Percentiles rank a stretch among this genome's conserved stretches.
These are phyloP conservation scores for Limosa lapponica DNA, from an alignment of 2,797 vertebrate genomes.

Conservation along the genomic window DNA sequence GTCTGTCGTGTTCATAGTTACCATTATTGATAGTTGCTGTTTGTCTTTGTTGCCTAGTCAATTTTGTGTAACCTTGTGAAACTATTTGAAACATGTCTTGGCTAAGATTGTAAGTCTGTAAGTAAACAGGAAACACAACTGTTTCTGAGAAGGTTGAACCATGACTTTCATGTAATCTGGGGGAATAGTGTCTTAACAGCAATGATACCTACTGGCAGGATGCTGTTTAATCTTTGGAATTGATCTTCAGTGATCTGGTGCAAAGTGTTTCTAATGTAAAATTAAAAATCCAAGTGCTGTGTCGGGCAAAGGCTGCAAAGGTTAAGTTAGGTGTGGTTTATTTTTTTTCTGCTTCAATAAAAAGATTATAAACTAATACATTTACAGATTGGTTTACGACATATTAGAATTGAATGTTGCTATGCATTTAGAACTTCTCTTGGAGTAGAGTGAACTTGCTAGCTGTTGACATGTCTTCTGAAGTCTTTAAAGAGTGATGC, in stretches of 20 bases:
- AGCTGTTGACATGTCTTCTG: neutral
- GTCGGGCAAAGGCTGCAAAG: neutral
- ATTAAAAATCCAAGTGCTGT: neutral
- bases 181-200: neutral
- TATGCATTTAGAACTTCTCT: neutral
- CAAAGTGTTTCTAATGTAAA: neutral
- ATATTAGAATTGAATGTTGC: neutral
- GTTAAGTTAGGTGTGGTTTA: neutral
- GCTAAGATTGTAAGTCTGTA: neutral
- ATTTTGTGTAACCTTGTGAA: neutral
- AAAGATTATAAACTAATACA: neutral
- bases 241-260: neutral
- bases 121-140: conserved; percentile 29
- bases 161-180: neutral
- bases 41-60: neutral
- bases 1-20: neutral
- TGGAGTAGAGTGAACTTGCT: neutral
- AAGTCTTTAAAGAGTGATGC: neutral
- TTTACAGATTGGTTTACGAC: neutral
- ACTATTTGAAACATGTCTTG: neutral
- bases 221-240: neutral
- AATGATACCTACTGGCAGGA: neutral
- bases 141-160: conserved; percentile 6
- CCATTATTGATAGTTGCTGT: neutral
- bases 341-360: neutral